Base-by-base conservation (phyloP, 1,140 invertebrate genomes). In the Drosophila jambulina region DNA sequence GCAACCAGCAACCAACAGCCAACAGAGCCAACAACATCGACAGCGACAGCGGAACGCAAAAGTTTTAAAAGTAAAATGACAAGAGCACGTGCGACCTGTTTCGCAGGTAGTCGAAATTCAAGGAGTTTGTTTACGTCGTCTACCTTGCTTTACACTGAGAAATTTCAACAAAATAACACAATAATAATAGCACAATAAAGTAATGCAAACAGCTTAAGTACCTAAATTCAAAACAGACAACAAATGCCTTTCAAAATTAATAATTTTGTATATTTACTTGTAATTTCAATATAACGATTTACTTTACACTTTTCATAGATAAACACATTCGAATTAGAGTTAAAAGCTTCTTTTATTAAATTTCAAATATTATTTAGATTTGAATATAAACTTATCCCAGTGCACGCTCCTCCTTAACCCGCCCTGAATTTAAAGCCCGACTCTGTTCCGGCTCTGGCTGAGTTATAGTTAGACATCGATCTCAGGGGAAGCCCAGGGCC, bases 41-140 rank as follows among this genome's bases (percentile, higher is more conserved):
- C 63, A 75, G 80, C 67, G 80, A 58, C 67, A 78, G 84, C 72
- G 82, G 64, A 88, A 74, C 83, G 84, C 80, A 87, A 88, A 87
- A 87, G 80, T 87, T 87, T 87, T 84, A 64, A 88, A 87, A 88
- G 80, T 87, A 87, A 87, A 87, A 87, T 90, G 84, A 87, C 84
- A 87, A 90, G 84, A 75, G 80, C 84, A 87, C 84, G 84, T 87
- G 84, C 80, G 69, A 87, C 61, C 74, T 78, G 74, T 72, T 72
- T 67, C 71, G 61, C 7, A 43, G 63, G 42, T 58, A 76, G 61
- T 76, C 72, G 74, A 76, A 76, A 76, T 58, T 77, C 56, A 68
- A 77, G 59, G 49, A 79, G 77, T 82, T 70, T 82, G 79, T 71
- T 71, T 83, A 77, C 83, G 51, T 67, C 63, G 68, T 63, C 61